A percentile compares a stretch with the other conserved stretches of the same genome.
Evolutionary conservation across 2,113 vertebrate genomes (phyloP).

Genomic region (Daubentonia madagascariensis): DNA sequence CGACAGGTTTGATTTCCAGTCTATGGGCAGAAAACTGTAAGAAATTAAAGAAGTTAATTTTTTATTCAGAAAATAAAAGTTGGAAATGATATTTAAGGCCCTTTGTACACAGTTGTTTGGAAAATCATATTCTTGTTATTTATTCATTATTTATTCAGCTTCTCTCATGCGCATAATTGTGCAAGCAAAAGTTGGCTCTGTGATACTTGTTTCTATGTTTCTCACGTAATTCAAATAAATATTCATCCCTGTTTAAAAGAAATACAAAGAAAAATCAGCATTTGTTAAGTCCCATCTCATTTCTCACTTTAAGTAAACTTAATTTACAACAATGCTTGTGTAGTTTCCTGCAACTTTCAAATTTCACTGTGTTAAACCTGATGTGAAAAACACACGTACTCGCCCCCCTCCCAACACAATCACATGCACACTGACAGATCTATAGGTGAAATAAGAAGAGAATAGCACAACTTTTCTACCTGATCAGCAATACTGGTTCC

Average conservation of each 20-base stretch:
- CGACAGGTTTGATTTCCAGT: not conserved
- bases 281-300: not conserved
- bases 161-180: conserved; percentile 47
- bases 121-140: conserved; percentile 32
- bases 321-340: not conserved
- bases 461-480: not conserved
- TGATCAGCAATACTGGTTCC: no score
- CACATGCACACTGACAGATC: not conserved
- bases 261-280: not conserved
- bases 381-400: not conserved
- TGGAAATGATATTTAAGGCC: not conserved
- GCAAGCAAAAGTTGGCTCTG: not conserved
- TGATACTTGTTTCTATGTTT: not conserved
- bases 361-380: not conserved
- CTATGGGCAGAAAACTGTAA: not conserved
- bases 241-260: not conserved
- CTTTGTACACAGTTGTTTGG: not conserved
- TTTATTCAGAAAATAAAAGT: conserved; percentile 30
- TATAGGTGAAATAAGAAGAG: not conserved
- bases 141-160: not conserved
- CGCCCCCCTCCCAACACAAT: not conserved
- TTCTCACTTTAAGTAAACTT: conserved; percentile 11
- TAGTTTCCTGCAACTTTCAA: not conserved
- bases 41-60: not conserved
- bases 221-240: not conserved